Evolutionary conservation across 1,140 invertebrate species (phyloP).

Genomic region (Dendroctonus valens): DNA sequence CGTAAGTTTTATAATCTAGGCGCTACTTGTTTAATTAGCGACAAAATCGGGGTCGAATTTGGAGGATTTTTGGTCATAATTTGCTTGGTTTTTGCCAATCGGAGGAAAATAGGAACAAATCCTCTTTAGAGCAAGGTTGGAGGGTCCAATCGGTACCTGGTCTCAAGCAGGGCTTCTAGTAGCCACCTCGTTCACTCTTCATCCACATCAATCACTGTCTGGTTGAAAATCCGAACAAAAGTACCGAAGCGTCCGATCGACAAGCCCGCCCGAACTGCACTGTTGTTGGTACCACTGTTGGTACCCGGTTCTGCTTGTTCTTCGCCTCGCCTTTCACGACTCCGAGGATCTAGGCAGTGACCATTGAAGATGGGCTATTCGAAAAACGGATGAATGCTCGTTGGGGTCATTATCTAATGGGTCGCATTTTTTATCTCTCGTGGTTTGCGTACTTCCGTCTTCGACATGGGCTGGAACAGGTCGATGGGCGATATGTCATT

Average conservation of each 20-base stretch:
- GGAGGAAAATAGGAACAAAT: not conserved
- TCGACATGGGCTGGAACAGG: no score
- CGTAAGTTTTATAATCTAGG: no score
- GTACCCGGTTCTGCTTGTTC: not conserved
- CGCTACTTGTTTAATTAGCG: no score
- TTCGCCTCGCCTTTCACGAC: not conserved
- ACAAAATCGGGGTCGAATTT: no score
- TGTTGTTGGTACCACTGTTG: not conserved
- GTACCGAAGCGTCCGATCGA: not conserved
- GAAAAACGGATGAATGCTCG: not conserved
- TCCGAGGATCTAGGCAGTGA: not conserved
- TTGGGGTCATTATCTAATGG: not conserved
- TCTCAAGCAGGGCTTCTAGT: not conserved
- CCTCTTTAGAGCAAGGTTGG: not conserved
- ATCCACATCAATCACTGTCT: not conserved
- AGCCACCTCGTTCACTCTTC: not conserved
- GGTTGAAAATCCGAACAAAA: not conserved
- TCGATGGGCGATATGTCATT: no score
- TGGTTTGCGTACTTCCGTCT: no score
- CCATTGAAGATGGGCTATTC: not conserved
- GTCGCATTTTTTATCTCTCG: not conserved
- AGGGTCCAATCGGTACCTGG: not conserved
- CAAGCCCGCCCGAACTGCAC: not conserved
- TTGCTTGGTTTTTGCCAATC: no score
- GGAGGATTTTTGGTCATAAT: not conserved